Conservation (phyloP, 2,888 invertebrate genomes). For the Cistogaster globosa region DNA sequence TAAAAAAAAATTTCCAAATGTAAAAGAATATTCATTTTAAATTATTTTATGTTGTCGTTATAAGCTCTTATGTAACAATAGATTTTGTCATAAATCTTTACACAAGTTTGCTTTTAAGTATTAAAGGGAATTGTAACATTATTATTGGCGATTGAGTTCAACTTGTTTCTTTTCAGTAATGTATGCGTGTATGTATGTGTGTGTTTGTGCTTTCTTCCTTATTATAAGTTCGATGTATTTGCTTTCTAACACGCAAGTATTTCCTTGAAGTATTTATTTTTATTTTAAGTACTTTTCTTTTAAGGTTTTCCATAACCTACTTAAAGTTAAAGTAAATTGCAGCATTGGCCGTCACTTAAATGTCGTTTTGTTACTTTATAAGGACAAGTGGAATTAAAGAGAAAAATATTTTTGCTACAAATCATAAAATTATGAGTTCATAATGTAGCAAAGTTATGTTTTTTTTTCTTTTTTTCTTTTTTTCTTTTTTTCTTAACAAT, state of each 20-base stretch:
- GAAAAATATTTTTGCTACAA: neutral
- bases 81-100: slow-evolving; percentile 39
- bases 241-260: neutral
- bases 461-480: no score
- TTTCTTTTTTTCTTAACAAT: no score
- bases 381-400: slow-evolving; percentile 1
- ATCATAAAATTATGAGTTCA: neutral
- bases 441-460: neutral
- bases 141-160: slow-evolving; percentile 52
- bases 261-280: slow-evolving; percentile 18
- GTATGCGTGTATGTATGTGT: neutral
- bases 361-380: slow-evolving; percentile 14
- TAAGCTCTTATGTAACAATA: neutral
- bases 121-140: slow-evolving; percentile 47
- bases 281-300: slow-evolving; percentile 38
- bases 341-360: slow-evolving; percentile 42
- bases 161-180: slow-evolving; percentile 17
- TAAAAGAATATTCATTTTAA: neutral
- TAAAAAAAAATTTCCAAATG: neutral
- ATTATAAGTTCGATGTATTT: neutral
- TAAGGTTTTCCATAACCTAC: slow-evolving; percentile 57
- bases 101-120: slow-evolving; percentile 62
- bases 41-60: neutral
- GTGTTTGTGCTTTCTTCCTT: neutral
- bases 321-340: slow-evolving; percentile 47